A percentile compares a stretch with the other conserved stretches of the same genome.
Conservation (phyloP, 2,113 vertebrate genomes). For the Microtus oregoni region DNA sequence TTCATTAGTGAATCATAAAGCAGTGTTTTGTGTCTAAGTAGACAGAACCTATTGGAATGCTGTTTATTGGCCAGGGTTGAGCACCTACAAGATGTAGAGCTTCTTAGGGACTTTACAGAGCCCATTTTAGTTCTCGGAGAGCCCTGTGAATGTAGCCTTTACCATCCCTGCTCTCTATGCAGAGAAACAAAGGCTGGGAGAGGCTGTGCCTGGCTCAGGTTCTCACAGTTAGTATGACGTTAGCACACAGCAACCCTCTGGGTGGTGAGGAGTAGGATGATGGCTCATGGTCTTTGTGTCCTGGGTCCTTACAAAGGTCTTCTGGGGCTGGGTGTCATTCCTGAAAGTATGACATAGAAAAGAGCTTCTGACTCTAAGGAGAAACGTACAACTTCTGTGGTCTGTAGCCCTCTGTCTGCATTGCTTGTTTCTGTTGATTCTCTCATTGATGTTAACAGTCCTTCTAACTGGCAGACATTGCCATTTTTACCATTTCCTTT, state of each 20-base stretch:
- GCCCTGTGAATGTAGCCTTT: not conserved
- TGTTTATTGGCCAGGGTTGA: not conserved
- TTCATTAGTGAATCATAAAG: not conserved
- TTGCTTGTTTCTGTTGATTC: not conserved
- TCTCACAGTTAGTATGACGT: not conserved
- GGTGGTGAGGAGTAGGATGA: not conserved
- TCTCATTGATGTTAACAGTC: not conserved
- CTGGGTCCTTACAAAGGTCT: not conserved
- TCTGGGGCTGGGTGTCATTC: not conserved
- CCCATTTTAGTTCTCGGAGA: not conserved
- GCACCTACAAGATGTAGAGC: not conserved
- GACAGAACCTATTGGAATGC: not conserved
- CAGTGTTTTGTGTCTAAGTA: not conserved
- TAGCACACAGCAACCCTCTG: not conserved
- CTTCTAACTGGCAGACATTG: not conserved
- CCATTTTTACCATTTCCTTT: not conserved
- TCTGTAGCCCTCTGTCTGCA: not conserved
- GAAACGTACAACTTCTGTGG: not conserved
- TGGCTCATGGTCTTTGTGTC: not conserved
- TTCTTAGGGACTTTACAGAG: not conserved
- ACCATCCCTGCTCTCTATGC: not conserved
- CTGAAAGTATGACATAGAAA: not conserved
- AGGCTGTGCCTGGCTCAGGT: not conserved
- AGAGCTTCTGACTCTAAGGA: not conserved
- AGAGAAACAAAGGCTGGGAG: not conserved